phyloP scores from a whole-genome alignment of 2,113 vertebrate genomes.

The Elgaria multicarinata region DNA sequence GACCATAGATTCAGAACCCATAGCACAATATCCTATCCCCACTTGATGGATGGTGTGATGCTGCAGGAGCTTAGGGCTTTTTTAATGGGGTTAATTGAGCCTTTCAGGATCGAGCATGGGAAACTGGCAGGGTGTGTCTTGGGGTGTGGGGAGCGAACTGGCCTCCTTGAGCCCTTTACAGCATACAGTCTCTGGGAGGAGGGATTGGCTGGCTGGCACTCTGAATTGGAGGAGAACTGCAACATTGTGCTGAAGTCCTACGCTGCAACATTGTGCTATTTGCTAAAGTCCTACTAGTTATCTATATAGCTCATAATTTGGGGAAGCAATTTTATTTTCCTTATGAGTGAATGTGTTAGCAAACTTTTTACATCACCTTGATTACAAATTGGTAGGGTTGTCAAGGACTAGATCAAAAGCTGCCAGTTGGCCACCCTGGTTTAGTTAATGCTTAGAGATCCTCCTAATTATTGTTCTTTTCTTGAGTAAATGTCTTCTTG shows the following conservation, averaged over 20 bases:
- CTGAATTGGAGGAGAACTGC: not conserved
- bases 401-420: not conserved
- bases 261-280: constrained; percentile 4
- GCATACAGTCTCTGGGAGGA: not conserved
- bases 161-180: too few species aligned
- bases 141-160: too few species aligned
- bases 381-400: not conserved
- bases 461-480: constrained; percentile 20
- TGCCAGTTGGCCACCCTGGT: not conserved
- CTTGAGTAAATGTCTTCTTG: not conserved
- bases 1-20: too few species aligned
- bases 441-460: not conserved
- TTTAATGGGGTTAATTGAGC: not conserved
- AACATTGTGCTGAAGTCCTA: not conserved
- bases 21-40: too few species aligned
- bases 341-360: not conserved
- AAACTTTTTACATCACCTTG: not conserved
- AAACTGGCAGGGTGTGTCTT: too few species aligned
- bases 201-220: not conserved
- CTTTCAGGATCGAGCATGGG: too few species aligned
- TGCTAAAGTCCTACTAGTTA: not conserved
- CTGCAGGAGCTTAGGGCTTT: not conserved
- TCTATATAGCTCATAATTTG: not conserved
- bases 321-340: not conserved
- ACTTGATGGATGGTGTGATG: too few species aligned